These are phyloP conservation scores for Mixornis gularis DNA, from an alignment of 2,113 vertebrate species.

Conservation along the genomic window DNA sequence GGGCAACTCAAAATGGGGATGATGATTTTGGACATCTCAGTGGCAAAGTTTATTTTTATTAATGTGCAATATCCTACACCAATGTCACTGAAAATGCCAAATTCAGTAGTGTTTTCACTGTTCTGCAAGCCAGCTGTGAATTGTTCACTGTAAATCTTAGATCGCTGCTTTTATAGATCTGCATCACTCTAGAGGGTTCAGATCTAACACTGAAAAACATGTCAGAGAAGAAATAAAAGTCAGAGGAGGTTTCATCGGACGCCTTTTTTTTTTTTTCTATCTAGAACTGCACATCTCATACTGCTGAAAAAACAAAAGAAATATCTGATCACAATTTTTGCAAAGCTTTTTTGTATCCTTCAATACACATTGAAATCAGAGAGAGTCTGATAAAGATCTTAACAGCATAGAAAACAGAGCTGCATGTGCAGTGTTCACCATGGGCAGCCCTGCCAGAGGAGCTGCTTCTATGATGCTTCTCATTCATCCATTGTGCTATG, in stretches of 20 bases:
- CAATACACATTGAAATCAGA: neutral
- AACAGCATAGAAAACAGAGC: neutral
- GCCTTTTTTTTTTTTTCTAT: neutral
- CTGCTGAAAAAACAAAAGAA: neutral
- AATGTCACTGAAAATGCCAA: neutral
- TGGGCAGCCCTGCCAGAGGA: neutral
- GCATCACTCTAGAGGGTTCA: neutral
- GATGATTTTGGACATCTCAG: neutral
- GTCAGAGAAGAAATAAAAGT: neutral
- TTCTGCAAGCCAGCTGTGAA: neutral
- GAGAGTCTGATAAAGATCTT: neutral
- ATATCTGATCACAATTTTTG: neutral
- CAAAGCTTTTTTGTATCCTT: neutral
- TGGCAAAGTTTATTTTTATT: neutral
- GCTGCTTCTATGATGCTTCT: neutral
- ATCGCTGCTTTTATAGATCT: neutral
- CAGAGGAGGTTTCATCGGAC: neutral
- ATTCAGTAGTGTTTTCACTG: neutral
- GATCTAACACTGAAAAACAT: neutral
- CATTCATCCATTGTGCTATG: fast-evolving
- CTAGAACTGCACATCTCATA: fast-evolving
- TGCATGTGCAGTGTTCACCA: neutral
- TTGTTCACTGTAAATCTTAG: neutral
- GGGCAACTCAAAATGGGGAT: neutral
- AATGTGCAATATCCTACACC: neutral